Base-by-base conservation (phyloP, 2,888 invertebrate genomes). In the Drosophila testacea region DNA sequence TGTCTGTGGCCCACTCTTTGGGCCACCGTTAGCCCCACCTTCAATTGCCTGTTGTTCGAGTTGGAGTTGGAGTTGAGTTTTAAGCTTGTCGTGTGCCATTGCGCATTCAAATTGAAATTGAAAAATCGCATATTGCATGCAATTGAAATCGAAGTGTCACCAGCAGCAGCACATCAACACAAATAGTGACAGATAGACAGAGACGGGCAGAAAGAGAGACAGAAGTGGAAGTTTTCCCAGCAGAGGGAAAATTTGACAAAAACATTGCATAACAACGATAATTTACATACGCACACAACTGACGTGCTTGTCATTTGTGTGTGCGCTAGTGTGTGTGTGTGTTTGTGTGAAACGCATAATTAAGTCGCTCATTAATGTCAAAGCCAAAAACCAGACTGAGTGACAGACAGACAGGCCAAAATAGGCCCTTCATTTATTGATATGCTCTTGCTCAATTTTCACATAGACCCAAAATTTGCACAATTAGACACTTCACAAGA, bases 131-230 rank as follows among this genome's bases (percentile, higher is more conserved):
- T 81, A 79, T 84, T 80, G 74, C 78, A 70, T 84, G 83, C 82
- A 87, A 84, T 84, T 84, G 83, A 87, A 84, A 87, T 84, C 85
- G 83, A 80, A 87, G 88, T 84, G 83, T 84, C 83, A 87, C 74
- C 86, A 74, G 54, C 82, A 72, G 64, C 81, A 66, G 34, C 67
- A 68, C 77, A 71, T 69, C 77, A 83, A 62, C 83, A 61, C 56
- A 36, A 27, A 41, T 36, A 7, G 16, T 11, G 46, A 27, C 38
- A 46, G 32, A 16, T 36, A 5, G 22, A 16, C 16, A 13, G 27
- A 3, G 3, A 30, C 1, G 7, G 9, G 11, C 27, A 27, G 30
- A 6, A 6, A 4, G 39, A 11, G 27, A 16, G 30, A 36, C 4
- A 39, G 42, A 22, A 9, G 22, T 28, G 54, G 7, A 22, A 6